Conservation (phyloP, 2,797 vertebrate species). For the Lophotriccus pileatus region DNA sequence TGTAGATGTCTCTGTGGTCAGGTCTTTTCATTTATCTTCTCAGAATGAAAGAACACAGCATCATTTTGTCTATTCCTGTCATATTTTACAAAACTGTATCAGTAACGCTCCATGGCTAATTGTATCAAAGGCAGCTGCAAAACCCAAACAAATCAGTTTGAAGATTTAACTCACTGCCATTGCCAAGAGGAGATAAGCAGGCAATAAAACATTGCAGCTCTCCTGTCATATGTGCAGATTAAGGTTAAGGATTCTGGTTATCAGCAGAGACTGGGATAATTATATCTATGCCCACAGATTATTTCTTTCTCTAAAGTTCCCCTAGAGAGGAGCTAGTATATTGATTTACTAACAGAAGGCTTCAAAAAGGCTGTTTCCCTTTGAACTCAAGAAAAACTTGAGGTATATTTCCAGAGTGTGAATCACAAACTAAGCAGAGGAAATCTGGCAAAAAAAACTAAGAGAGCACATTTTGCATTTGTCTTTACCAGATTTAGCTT, state of each 20-base stretch:
- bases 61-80: background rate
- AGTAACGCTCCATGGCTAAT: background rate
- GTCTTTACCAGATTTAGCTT: background rate
- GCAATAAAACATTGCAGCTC: background rate
- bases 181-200: background rate
- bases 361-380: background rate
- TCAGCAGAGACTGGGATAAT: background rate
- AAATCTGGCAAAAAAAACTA: background rate
- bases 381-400: background rate
- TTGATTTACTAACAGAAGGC: background rate
- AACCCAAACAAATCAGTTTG: conserved; percentile 16
- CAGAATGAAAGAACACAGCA: background rate
- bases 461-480: background rate
- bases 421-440: background rate
- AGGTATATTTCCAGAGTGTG: background rate
- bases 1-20: background rate
- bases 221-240: background rate
- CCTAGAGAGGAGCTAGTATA: background rate
- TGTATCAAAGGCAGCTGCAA: conserved; percentile 15
- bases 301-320: background rate
- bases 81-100: background rate
- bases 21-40: background rate
- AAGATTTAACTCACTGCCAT: background rate
- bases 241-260: background rate
- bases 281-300: background rate